Evolutionary conservation across 2,888 invertebrate species (phyloP), one percentile per base, ranked within the genome.

Genomic region (Andrena trimmerana): DNA sequence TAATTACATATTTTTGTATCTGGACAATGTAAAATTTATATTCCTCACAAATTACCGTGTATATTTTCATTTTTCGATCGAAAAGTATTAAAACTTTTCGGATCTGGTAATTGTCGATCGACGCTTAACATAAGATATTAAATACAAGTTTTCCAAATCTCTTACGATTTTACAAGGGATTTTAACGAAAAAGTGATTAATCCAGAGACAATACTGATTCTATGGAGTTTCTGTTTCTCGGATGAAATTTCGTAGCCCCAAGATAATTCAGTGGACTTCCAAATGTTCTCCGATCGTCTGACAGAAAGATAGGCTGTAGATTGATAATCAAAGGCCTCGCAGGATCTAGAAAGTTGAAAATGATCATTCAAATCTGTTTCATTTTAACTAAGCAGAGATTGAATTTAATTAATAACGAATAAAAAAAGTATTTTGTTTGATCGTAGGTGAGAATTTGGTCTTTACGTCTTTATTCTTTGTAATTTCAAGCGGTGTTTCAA

Each of bases 181-280:
- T 42, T 16, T 42, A 10, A 6, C 36, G 27, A 1, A n/a, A 2
- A 7, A 29, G 4, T 10, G 36, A 65, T 90, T 90, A 96, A 93
- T 97, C 97, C 92, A 97, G 92, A 29, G 97, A 97, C 86, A 97
- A 91, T 86, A 96, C 94, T 83, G 97, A 97, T 92, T 96, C 96
- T 90, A 96, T 94, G 91, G 96, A 96, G 89, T 95, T 95, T 90
- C 95, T 94, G 90, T 95, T 95, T 62, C 92, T 93, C 62, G 94
- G 71, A n/a, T 90, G 91, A 71, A 96, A 92, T 86, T 95, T 94
- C 16, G 96, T 96, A 75, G 96, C 96, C 81, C 96, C 96, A 88
- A 97, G 94, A 93, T 97, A 97, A 93, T 96, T 96, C 90, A 97
- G 94, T 63, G 97, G 97, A 94, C 96, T 96, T 81, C 94, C 95